Evolutionary conservation across 2,888 invertebrate genomes (phyloP).

Genomic region (Bimastos eiseni): DNA sequence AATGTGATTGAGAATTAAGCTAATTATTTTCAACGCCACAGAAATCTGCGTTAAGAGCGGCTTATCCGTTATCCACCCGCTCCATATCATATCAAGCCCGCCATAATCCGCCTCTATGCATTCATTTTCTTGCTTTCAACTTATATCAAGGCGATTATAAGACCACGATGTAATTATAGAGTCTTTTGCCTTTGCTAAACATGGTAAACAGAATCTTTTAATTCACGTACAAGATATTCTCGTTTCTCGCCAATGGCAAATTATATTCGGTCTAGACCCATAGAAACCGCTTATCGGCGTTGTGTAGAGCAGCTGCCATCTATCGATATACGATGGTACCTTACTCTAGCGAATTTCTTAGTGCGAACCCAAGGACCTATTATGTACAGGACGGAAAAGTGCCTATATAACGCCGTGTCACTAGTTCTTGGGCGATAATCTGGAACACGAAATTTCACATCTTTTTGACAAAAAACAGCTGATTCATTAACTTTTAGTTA

Average conservation of each 20-base stretch:
- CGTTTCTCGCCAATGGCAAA: background rate
- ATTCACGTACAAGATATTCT: background rate
- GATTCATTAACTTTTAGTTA: too few relatives aligned
- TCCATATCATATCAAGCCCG: background rate
- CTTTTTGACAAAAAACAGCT: too few relatives aligned
- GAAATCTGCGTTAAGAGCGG: background rate
- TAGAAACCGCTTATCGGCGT: too few relatives aligned
- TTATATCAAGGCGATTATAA: background rate
- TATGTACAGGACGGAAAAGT: too few relatives aligned
- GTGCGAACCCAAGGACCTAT: too few relatives aligned
- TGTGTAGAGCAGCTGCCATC: background rate
- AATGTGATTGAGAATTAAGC: background rate
- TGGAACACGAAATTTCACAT: too few relatives aligned
- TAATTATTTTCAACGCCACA: background rate
- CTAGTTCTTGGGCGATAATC: too few relatives aligned
- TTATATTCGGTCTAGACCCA: too few relatives aligned
- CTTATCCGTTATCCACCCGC: background rate
- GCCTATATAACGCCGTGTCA: too few relatives aligned
- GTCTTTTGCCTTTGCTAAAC: background rate
- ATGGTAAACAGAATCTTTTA: background rate
- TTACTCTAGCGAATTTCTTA: background rate
- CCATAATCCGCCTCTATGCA: background rate
- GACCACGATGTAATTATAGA: background rate
- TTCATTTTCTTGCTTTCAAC: background rate
- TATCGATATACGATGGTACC: background rate